Conservation (phyloP, 2,797 vertebrate species). For the Emydoidea blandingii region DNA sequence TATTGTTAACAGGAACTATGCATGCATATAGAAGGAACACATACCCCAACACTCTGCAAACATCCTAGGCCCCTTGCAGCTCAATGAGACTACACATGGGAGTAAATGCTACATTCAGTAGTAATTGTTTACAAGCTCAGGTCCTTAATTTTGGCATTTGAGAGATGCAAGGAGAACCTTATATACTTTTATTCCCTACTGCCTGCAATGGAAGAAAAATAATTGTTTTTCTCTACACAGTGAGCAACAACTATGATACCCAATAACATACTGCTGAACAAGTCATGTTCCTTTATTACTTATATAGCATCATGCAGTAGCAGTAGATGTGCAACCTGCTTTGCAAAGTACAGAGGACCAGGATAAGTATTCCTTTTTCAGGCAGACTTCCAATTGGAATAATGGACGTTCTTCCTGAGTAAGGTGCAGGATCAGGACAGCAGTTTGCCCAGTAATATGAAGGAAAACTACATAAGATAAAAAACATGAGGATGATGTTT, state of each 20-base stretch:
- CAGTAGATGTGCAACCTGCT: not conserved
- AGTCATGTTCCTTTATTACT: not conserved
- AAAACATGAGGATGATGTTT: slow-evolving; percentile 27
- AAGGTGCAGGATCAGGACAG: not conserved
- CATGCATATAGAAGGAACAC: not conserved
- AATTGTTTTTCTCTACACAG: not conserved
- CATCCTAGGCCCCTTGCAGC: not conserved
- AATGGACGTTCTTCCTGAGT: not conserved
- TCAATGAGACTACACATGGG: not conserved
- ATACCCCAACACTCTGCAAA: not conserved
- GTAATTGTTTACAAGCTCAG: not conserved
- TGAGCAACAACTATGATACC: not conserved
- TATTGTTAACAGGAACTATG: not conserved
- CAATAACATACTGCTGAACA: not conserved
- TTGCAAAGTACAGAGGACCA: not conserved
- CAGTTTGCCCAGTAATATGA: not conserved
- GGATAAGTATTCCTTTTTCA: slow-evolving; percentile 29
- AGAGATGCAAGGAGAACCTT: not conserved
- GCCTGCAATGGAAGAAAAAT: not conserved
- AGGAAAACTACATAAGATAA: not conserved
- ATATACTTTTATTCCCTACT: not conserved
- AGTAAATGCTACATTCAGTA: not conserved
- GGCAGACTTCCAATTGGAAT: not conserved
- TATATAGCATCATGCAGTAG: not conserved
- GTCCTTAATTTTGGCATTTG: not conserved